Evolutionary conservation across 92 coral and sea anemone species (phyloP).

Genomic region (Pocillopora grandis): DNA sequence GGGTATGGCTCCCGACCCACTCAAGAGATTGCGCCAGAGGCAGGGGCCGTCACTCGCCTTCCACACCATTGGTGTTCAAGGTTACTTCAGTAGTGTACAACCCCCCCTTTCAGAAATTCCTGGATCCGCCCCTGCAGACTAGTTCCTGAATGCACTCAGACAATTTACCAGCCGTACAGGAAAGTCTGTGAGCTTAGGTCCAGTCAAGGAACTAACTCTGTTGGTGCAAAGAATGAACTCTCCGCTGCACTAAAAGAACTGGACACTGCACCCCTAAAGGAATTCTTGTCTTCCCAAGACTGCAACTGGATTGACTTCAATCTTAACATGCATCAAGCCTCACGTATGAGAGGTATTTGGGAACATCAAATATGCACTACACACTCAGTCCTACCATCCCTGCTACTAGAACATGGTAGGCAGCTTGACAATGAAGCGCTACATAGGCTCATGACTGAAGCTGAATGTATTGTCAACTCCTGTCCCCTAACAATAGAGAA

Average conservation of each 20-base stretch:
- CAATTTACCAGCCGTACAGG: conserved; percentile 32
- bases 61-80: too few species aligned
- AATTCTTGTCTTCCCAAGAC: conserved; percentile 14
- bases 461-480: conserved; percentile 29
- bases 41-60: neutral
- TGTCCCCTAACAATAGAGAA: conserved; percentile 35
- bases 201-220: conserved; percentile 29
- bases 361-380: conserved; percentile 17
- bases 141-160: conserved; percentile 23
- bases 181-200: conserved; percentile 18
- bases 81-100: neutral
- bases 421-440: conserved; percentile 33
- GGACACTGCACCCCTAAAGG: conserved; percentile 5
- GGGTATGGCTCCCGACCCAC: conserved; percentile 10
- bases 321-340: conserved; percentile 4
- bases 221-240: conserved; percentile 23
- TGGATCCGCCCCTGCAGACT: neutral
- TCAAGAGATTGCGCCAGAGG: neutral
- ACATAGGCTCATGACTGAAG: conserved; percentile 34
- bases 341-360: conserved; percentile 35
- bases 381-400: conserved; percentile 16
- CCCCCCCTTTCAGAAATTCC: too few species aligned
- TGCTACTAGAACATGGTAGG: conserved; percentile 13
- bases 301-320: conserved; percentile 27
- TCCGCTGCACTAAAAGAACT: conserved; percentile 7